phyloP scores from a whole-genome alignment of 1,140 invertebrate species.

The Trachymyrmex septentrionalis region DNA sequence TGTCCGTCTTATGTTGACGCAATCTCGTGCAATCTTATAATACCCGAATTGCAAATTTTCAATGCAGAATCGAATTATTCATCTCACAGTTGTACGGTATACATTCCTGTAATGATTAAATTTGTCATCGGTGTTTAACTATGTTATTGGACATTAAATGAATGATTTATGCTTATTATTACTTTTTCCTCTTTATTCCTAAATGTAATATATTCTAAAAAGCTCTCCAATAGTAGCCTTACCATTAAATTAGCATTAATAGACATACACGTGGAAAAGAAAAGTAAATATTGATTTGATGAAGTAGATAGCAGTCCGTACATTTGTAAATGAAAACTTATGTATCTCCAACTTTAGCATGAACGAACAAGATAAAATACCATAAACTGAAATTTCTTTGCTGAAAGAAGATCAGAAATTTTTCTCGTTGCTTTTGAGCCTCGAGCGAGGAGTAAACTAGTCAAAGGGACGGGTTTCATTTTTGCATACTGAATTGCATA shows the following conservation, averaged over 20 bases:
- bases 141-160: neutral
- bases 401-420: slow-evolving; percentile 50
- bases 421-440: slow-evolving; percentile 25
- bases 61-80: neutral
- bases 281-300: slow-evolving; percentile 49
- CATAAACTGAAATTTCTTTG: slow-evolving; percentile 46
- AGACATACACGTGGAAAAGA: neutral
- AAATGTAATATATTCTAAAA: slow-evolving; percentile 12
- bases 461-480: slow-evolving; percentile 63
- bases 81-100: neutral
- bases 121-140: neutral
- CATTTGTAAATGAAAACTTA: slow-evolving; percentile 27
- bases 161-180: slow-evolving; percentile 1
- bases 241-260: slow-evolving; percentile 47
- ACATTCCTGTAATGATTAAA: neutral
- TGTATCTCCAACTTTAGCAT: slow-evolving; percentile 22
- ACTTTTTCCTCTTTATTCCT: neutral
- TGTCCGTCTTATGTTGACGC: neutral
- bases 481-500: slow-evolving; percentile 68
- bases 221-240: neutral
- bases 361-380: slow-evolving; percentile 12
- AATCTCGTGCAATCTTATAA: neutral
- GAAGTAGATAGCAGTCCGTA: slow-evolving; percentile 19
- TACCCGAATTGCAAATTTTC: neutral
- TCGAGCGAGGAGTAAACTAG: slow-evolving; percentile 2